phyloP scores from a whole-genome alignment of 2,888 invertebrate genomes.

The Synergus umbraculus region DNA sequence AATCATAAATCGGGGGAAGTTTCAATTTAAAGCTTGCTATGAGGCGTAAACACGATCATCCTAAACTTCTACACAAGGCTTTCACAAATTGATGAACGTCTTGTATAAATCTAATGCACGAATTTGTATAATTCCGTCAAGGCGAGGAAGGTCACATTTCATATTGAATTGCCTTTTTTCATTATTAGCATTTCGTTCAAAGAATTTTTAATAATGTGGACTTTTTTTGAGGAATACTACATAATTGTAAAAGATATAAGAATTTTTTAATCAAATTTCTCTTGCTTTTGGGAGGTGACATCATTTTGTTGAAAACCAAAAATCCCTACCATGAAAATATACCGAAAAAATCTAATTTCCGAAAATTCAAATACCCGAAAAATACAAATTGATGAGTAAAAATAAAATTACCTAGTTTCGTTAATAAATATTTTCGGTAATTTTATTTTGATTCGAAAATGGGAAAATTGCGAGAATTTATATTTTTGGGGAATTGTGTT shows the following conservation, averaged over 20 bases:
- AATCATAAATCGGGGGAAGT: not conserved
- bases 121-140: constrained; percentile 62
- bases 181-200: not conserved
- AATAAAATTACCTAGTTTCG: no score
- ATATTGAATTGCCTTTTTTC: not conserved
- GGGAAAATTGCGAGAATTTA: no score
- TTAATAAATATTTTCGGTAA: no score
- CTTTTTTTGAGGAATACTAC: not conserved
- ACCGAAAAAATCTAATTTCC: no score
- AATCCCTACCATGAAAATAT: no score
- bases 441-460: no score
- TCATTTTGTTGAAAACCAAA: no score
- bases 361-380: no score
- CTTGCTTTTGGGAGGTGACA: not conserved
- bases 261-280: not conserved
- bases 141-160: constrained; percentile 57
- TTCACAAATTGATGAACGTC: constrained; percentile 69
- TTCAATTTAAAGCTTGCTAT: constrained; percentile 29
- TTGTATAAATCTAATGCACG: constrained; percentile 71
- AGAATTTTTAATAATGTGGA: not conserved
- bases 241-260: not conserved
- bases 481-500: no score
- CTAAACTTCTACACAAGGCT: constrained; percentile 72
- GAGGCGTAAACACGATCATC: constrained; percentile 50
- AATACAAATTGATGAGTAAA: no score